Evolutionary conservation across 1,140 invertebrate genomes (phyloP), one percentile per base, ranked within the genome.

Genomic region (Brachionus rubens): DNA sequence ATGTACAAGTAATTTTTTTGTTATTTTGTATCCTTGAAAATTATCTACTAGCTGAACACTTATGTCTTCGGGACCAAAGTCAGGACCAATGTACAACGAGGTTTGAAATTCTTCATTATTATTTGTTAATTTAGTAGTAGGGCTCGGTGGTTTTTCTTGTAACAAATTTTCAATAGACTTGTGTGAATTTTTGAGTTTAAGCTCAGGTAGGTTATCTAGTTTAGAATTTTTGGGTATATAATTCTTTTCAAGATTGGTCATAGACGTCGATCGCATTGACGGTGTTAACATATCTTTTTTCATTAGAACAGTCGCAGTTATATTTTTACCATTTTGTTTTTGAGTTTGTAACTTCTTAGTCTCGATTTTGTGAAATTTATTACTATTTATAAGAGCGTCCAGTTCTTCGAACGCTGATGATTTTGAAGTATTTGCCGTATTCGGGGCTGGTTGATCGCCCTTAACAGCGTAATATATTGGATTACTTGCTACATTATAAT

Each of bases 101-200:
- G 33, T 65, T 26, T 46, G 41, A 36, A 65, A 65, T 14, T 65
- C 4, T 0, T 65, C 24, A 36, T 16, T 40, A 7, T 40, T 59
- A 16, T 36, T 59, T 33, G 36, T 59, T 40, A 59, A n/a, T 19
- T 59, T 59, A 33, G 6, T 59, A 30, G 26, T 59, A 0, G 36
- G 28, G 33, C 36, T 26, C 16, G 28, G 36, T 30, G 54, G 19
- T 19, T 59, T 59, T 36, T 65, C 59, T 12, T 21, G 24, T 1
- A 65, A 12, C 16, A 65, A 41, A 43, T 65, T 65, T 24, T 65
- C 59, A 9, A 65, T 43, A 24, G 59, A 65, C n/a, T 65, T 65
- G 4, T 65, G 40, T 21, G 36, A 24, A 26, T 41, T 65, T 46
- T 65, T 65, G 16, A 65, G 40, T 28, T 65, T 65, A 10, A 65